phyloP scores from a whole-genome alignment of 2,888 invertebrate genomes.

The Adelphocoris suturalis region DNA sequence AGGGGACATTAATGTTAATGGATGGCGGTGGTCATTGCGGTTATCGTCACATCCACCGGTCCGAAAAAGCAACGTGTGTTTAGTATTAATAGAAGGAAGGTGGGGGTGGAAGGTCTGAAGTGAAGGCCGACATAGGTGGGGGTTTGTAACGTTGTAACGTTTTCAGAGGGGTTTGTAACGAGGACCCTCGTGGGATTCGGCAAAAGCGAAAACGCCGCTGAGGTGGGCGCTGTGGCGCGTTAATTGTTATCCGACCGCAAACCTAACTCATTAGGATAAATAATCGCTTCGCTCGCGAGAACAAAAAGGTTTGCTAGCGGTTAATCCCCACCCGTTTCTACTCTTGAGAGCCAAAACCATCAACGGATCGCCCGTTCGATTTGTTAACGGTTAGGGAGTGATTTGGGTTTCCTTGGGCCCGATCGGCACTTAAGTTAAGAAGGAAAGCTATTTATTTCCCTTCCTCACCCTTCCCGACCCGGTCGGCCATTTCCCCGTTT shows the following conservation, averaged over 20 bases:
- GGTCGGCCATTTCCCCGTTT: not conserved
- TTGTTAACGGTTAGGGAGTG: slow-evolving; percentile 62
- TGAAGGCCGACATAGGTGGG: not conserved
- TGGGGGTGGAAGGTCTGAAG: not conserved
- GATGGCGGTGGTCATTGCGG: slow-evolving; percentile 49
- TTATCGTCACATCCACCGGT: slow-evolving; percentile 34
- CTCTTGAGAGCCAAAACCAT: slow-evolving; percentile 37
- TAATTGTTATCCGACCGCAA: slow-evolving; percentile 63
- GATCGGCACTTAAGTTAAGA: slow-evolving; percentile 55
- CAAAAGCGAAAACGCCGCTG: not conserved
- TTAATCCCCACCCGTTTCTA: slow-evolving; percentile 1
- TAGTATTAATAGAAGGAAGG: slow-evolving; percentile 54
- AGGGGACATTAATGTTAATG: slow-evolving; percentile 62
- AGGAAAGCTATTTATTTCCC: slow-evolving; percentile 60
- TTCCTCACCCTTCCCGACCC: not conserved
- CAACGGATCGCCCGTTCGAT: slow-evolving; percentile 48
- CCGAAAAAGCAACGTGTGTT: slow-evolving; percentile 51
- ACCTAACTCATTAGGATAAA: slow-evolving; percentile 65
- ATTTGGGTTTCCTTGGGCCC: slow-evolving; percentile 57
- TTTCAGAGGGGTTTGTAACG: slow-evolving; percentile 40
- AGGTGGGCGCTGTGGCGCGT: slow-evolving; percentile 41
- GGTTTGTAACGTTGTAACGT: slow-evolving; percentile 43
- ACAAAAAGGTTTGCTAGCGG: slow-evolving; percentile 54
- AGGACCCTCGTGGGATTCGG: slow-evolving; percentile 9
- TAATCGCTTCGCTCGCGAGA: slow-evolving; percentile 56